Percentiles rank a stretch among this genome's conserved stretches.
These are phyloP conservation scores for Scaptomyza polygonia DNA, from an alignment of 2,888 invertebrate species.

Conservation along the genomic window DNA sequence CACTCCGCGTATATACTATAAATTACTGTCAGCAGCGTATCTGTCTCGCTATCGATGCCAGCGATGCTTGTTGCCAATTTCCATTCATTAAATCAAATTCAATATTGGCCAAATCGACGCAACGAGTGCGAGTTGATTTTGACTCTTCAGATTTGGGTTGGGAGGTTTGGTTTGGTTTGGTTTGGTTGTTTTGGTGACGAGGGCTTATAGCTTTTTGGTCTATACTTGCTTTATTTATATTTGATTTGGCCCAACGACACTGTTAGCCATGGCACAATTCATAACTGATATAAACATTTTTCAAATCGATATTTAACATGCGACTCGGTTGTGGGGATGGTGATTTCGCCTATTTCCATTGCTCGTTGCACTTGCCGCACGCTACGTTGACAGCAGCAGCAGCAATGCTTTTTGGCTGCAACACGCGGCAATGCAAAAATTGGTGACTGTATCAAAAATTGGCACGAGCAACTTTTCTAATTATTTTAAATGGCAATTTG, in stretches of 20 bases:
- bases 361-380: conserved; percentile 33
- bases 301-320: conserved; percentile 73
- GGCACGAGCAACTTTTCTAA: conserved; percentile 72
- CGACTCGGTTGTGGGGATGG: neutral
- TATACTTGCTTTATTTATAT: conserved; percentile 62
- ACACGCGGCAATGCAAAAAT: conserved; percentile 21
- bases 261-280: conserved; percentile 52
- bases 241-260: conserved; percentile 59
- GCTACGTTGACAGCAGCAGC: conserved; percentile 38
- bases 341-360: conserved; percentile 23
- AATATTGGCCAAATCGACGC: conserved; percentile 74
- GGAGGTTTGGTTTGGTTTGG: no score
- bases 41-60: conserved; percentile 27
- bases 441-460: conserved; percentile 47
- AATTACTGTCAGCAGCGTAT: conserved; percentile 38
- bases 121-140: conserved; percentile 51
- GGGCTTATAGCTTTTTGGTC: conserved; percentile 7
- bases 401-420: neutral
- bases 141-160: neutral
- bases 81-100: conserved; percentile 79
- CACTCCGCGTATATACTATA: conserved; percentile 46
- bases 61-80: conserved; percentile 67
- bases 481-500: conserved; percentile 77
- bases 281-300: conserved; percentile 63
- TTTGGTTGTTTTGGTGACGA: neutral